Base-by-base conservation (phyloP, 2,113 vertebrate genomes). In the Cynoglossus semilaevis region DNA sequence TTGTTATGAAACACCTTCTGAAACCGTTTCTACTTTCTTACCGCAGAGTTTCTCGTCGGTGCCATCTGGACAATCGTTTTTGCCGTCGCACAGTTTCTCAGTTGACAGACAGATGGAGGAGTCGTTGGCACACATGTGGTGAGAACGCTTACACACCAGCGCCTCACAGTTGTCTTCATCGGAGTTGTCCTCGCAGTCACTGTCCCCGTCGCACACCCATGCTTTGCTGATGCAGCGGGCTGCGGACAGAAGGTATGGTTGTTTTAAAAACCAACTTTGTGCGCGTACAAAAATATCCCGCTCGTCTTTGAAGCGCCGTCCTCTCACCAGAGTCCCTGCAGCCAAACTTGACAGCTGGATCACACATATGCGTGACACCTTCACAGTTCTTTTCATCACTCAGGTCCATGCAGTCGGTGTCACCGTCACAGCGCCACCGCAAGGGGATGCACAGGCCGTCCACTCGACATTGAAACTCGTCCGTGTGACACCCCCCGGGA, bases 191-290 rank as follows among this genome's bases (percentile, higher is more conserved):
- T 98, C 96, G 0, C 96, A 98, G 88, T 98, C 96, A 0, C 92
- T 96, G 92, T 98, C 96, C 0, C 96, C 96, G 0, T 98, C 96
- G 0, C 96, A 98, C 37, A 98, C 94, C 96, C 96, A 98, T 1
- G 96, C 96, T 83, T 98, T 98, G 87, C 95, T 98, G 90, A 98
- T 98, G 67, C 96, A 98, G 16, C 95, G 93, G 0, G 94, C 96
- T 98, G 64, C 0, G 22, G 0, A 3, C 16, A 74, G 14, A 1
- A 15, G 15, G 55, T 43, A 5, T 12, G 43, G 41, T 48, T 42
- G 67, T 55, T 53, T 58, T 16, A 17, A 36, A 40, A 19, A 34
- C 0, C 29, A 2, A 11, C 3, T n/a, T 34, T 5, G 11, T 14
- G 12, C 22, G 8, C 43, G 17, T 47, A 0, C 1, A 12, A 13